Base-by-base conservation (phyloP, 1,140 invertebrate genomes). In the Cotesia vestalis region DNA sequence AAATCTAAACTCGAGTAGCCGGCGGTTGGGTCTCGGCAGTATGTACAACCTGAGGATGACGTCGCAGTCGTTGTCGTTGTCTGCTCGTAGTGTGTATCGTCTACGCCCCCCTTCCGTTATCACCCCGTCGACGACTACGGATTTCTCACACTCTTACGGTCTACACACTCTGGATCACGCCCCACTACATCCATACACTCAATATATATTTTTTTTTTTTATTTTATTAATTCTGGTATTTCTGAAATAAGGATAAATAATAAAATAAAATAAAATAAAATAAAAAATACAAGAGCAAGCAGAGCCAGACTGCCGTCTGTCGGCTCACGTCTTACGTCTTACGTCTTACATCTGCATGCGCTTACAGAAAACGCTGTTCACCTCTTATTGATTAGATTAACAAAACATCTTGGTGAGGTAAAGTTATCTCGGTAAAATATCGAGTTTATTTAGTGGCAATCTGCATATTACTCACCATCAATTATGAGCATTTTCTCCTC, bases 401-500 rank as follows among this genome's bases (percentile, higher is more conserved):
- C 27, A 46, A 46, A 46, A 46, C 40, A 46, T 46, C 0, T 46
- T 9, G 40, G 2, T 55, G 4, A 55, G 53, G 2, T n/a, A 2
- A 5, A 36, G 4, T 62, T 62, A 38, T 38, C 36, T 62, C 9
- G 8, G n/a, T 62, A 9, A n/a, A 40, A 27, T 27, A 27, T 27
- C 27, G 1, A 17, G 36, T 40, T 69, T 68, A 14, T 67, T 53
- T 17, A 52, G 35, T 35, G 64, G 52, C 55, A 51, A 61, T 69
- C 20, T 34, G 27, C 9, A 14, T 17, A 59, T 46, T 6, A 81
- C 82, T 81, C 75, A 87, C 86, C 86, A 53, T 87, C 86, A 66
- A 87, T 86, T 70, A 87, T 85, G 40, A 87, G 80, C 84, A 87
- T 84, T 75, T 87, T 87, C 63, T 87, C 86, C 67, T 87, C 85